Conservation (phyloP, 2,888 invertebrate species). For the Tenthredo notha region DNA sequence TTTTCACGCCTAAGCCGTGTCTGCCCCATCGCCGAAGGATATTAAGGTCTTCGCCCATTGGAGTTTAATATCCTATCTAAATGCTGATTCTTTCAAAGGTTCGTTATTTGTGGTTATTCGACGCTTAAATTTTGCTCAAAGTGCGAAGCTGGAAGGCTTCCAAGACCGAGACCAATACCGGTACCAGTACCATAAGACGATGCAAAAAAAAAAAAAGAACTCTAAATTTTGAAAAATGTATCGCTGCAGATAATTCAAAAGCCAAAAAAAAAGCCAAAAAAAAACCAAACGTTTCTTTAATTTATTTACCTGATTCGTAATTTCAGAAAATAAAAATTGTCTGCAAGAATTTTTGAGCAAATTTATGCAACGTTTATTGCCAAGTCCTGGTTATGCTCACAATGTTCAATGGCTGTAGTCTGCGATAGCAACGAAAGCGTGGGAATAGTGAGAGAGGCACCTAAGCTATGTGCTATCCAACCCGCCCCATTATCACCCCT, state of each 20-base stretch:
- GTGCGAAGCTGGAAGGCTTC: conserved; percentile 57
- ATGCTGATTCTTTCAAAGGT: conserved; percentile 69
- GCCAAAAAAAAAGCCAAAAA: neutral
- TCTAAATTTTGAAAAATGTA: too few relatives aligned
- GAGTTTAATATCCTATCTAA: conserved; percentile 67
- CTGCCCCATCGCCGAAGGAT: conserved; percentile 46
- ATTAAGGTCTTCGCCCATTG: conserved; percentile 56
- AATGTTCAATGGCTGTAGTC: conserved; percentile 20
- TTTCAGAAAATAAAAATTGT: neutral
- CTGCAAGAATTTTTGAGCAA: neutral
- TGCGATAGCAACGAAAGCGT: conserved; percentile 29
- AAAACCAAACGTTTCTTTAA: neutral
- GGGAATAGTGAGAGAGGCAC: conserved; percentile 8
- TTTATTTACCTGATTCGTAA: neutral
- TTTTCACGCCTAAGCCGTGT: conserved; percentile 43
- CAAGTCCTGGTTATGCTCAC: conserved; percentile 4
- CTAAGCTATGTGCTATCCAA: conserved; percentile 24
- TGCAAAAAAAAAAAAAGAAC: too few relatives aligned
- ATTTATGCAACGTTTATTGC: conserved; percentile 18
- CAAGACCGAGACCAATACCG: neutral
- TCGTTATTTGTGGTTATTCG: conserved; percentile 68
- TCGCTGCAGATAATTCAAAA: neutral
- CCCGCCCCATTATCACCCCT: conserved; percentile 66
- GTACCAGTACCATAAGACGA: too few relatives aligned
- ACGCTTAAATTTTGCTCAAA: conserved; percentile 65